These are phyloP conservation scores for Pyxicephalus adspersus DNA, from an alignment of 2,113 vertebrate species.

Conservation along the genomic window DNA sequence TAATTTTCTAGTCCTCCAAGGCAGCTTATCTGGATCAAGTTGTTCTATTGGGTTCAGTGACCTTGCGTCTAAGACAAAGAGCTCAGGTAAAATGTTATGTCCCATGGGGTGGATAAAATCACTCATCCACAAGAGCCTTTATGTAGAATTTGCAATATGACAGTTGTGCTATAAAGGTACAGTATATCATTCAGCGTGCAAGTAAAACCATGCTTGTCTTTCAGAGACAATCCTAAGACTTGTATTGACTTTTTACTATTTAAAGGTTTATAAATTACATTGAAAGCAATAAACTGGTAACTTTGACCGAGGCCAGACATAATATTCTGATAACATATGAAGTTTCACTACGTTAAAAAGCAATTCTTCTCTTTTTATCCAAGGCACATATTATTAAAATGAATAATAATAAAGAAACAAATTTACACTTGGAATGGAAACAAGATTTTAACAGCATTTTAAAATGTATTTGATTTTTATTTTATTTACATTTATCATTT, in stretches of 20 bases:
- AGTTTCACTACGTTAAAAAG: slow-evolving; percentile 1
- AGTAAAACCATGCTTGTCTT: background rate
- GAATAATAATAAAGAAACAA: background rate
- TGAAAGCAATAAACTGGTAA: slow-evolving; percentile 20
- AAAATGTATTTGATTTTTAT: background rate
- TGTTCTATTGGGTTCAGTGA: no score
- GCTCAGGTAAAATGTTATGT: no score
- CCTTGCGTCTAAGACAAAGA: no score
- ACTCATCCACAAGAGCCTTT: no score
- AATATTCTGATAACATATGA: background rate
- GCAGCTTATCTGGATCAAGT: no score
- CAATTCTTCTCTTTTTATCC: background rate
- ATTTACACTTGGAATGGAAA: slow-evolving; percentile 3
- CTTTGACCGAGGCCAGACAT: background rate
- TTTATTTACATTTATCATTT: background rate
- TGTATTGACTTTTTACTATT: background rate
- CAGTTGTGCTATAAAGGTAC: background rate
- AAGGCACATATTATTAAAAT: background rate
- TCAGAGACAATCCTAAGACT: background rate
- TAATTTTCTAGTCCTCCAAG: no score
- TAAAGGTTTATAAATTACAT: background rate
- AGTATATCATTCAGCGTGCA: background rate
- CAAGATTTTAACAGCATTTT: background rate
- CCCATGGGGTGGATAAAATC: no score
- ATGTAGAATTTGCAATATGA: background rate